A percentile compares a stretch with the other conserved stretches of the same genome.
Evolutionary conservation across 2,113 vertebrate species (phyloP).

Genomic region (Sterna hirundo): DNA sequence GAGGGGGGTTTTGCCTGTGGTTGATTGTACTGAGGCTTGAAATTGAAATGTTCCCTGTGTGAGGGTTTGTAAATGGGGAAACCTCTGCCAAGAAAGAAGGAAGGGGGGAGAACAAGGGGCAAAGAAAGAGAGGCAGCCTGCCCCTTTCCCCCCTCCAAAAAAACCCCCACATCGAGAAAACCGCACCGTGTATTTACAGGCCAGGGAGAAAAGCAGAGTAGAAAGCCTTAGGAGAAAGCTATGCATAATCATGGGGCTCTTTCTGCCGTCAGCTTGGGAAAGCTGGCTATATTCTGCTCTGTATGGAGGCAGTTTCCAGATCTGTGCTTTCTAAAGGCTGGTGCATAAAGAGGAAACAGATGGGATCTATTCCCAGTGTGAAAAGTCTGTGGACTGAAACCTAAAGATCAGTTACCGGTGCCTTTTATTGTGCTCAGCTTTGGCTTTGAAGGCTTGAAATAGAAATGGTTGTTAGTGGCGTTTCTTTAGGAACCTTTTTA

Average conservation of each 20-base stretch:
- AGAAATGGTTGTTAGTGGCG: constrained; percentile 57
- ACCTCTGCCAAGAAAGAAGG: neutral
- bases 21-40: constrained; percentile 11
- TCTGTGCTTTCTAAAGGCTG: constrained; percentile 53
- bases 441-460: constrained; percentile 66
- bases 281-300: constrained; percentile 4
- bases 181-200: neutral
- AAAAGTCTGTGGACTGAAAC: constrained; percentile 55
- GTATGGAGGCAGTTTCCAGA: constrained; percentile 45
- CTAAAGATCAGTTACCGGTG: constrained; percentile 41
- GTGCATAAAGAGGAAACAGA: constrained; percentile 50
- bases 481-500: constrained; percentile 64
- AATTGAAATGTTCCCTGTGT: neutral
- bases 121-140: neutral
- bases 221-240: neutral
- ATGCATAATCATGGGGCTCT: neutral
- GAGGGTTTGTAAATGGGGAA: constrained; percentile 1
- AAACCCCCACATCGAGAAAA: neutral
- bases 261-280: constrained; percentile 25
- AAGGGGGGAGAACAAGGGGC: neutral
- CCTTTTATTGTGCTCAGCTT: constrained; percentile 45
- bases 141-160: neutral
- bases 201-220: neutral
- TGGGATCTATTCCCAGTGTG: constrained; percentile 52
- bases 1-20: neutral